phyloP scores from a whole-genome alignment of 2,888 invertebrate genomes.

The Philereme transversata region DNA sequence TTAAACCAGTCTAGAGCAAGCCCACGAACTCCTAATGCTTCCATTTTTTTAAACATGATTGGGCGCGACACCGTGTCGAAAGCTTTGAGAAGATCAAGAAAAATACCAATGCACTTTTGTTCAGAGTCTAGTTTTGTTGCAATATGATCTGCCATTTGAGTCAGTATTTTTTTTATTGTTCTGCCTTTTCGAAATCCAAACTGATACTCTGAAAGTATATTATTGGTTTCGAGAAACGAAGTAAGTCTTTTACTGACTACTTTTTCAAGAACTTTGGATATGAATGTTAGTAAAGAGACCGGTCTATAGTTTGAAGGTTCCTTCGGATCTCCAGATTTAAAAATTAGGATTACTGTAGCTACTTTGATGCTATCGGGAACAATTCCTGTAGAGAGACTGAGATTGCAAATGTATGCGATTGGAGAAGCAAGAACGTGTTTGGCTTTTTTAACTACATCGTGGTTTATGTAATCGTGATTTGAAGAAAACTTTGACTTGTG shows the following conservation, averaged over 20 bases:
- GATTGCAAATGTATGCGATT: slow-evolving; percentile 12
- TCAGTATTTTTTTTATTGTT: slow-evolving; percentile 16
- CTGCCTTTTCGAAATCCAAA: slow-evolving; percentile 9
- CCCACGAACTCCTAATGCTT: slow-evolving; percentile 21
- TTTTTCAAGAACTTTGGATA: slow-evolving; percentile 13
- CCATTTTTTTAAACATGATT: slow-evolving; percentile 25
- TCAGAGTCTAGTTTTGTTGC: slow-evolving; percentile 8
- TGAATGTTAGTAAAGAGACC: neutral
- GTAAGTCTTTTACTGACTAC: slow-evolving; percentile 5
- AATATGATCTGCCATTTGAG: slow-evolving; percentile 4
- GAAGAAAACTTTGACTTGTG: neutral
- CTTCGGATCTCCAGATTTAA: slow-evolving; percentile 10
- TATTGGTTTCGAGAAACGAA: slow-evolving; percentile 13
- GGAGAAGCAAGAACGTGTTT: slow-evolving; percentile 12
- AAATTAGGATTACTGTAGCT: neutral
- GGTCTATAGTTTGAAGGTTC: slow-evolving; percentile 16
- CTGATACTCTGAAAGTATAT: slow-evolving; percentile 12
- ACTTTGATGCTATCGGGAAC: slow-evolving; percentile 14
- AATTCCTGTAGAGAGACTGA: slow-evolving; percentile 13
- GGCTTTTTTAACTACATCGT: slow-evolving; percentile 4
- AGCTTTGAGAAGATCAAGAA: slow-evolving; percentile 26
- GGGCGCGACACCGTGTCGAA: slow-evolving; percentile 27
- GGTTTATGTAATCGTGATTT: neutral
- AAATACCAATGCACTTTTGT: slow-evolving; percentile 23
- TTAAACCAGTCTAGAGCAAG: slow-evolving; percentile 19